Base-by-base conservation (phyloP, 2,113 vertebrate species). In the Dolichallabes microphthalmus region DNA sequence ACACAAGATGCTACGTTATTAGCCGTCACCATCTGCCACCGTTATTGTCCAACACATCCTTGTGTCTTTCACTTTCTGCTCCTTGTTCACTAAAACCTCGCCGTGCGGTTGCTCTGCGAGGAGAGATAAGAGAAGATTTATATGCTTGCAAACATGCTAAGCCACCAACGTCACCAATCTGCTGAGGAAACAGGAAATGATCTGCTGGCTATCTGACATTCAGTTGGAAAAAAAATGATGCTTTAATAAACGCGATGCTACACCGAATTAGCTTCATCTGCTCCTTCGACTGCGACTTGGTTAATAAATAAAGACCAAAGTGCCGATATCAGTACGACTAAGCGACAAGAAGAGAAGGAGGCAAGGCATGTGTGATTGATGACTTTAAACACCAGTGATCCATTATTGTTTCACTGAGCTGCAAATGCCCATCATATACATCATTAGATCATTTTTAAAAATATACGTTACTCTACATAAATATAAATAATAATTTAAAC, bases 1-100 rank as follows among this genome's bases (percentile, higher is more conserved):
- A 27, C 22, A 84, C 83, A 53, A 83, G 88, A 85, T 86, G 90
- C 89, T 86, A 85, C 88, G 86, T 86, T 79, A 87, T 82, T 55
- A 71, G 27, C 52, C 45, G 52, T 55, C 81, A 69, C 81, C 81
- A 82, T 82, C 63, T 82, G 64, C 81, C 81, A 71, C 19, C 27
- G 4, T 71, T 82, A 57, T 82, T 82, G 52, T 82, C 81, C 64
- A n/a, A 82, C 81, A 82, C 25, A 20, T 86, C 50, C 64, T 77
- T 58, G 50, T 58, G 73, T 88, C 86, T 80, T 79, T 13, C 60
- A 79, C 82, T 78, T 52, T 85, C 57, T 63, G 68, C 76, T 76
- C 69, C 68, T 74, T 55, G 32, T 83, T 85, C 39, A 7, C 61
- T n/a, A 58, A 39, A 82, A 58, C 53, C 53, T 71, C 7, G 12